Base-by-base conservation (phyloP, 2,888 invertebrate genomes). In the Ferrisia virgata region DNA sequence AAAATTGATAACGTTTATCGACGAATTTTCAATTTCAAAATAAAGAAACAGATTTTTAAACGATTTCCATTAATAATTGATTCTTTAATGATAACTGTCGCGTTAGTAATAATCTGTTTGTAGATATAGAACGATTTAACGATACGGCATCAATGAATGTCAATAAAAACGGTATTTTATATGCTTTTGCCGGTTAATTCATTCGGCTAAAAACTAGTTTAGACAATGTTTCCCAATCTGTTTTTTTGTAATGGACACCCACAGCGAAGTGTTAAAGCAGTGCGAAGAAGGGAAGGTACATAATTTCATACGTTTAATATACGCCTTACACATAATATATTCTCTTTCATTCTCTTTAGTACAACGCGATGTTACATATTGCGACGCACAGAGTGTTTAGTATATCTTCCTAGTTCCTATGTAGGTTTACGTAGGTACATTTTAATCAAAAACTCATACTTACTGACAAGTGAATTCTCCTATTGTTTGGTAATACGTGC, bases 381-480 rank as follows among this genome's bases (percentile, higher is more conserved):
- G n/a, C n/a, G n/a, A n/a, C n/a, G n/a, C n/a, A n/a, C n/a, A n/a
- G n/a, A n/a, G n/a, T n/a, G n/a, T n/a, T n/a, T n/a, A n/a, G n/a
- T n/a, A n/a, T n/a, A n/a, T n/a, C n/a, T n/a, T n/a, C n/a, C n/a
- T n/a, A n/a, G n/a, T n/a, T n/a, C n/a, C n/a, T n/a, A n/a, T n/a
- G n/a, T n/a, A n/a, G n/a, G n/a, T n/a, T n/a, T n/a, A n/a, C n/a
- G 40, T 64, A 22, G 80, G n/a, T 39, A n/a, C 22, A 25, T 28
- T n/a, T 47, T 84, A 22, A 36, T 84, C 9, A 31, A 9, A 15
- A 72, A 39, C 15, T 43, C 36, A 28, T 88, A 93, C 94, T 94
- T 90, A 96, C 96, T 93, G 93, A 93, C 96, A 96, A 89, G 93
- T 94, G 89, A 93, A 92, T 90, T 94, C 94, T 89, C 92, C 92